Evolutionary conservation across 2,797 vertebrate genomes (phyloP).

Genomic region (Dendrocincla tyrannina): DNA sequence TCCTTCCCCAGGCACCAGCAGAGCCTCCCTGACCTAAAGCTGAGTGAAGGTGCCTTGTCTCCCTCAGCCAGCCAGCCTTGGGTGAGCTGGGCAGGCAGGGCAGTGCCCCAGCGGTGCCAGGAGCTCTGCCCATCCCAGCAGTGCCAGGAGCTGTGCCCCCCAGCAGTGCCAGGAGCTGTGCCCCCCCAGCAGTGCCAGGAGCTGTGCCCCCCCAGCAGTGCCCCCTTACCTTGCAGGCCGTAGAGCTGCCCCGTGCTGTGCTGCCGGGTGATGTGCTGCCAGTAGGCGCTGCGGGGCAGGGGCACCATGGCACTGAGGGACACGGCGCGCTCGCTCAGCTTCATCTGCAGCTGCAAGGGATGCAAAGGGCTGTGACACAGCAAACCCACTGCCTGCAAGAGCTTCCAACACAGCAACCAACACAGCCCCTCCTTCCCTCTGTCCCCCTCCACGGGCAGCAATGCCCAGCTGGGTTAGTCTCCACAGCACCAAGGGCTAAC

Average conservation of each 20-base stretch:
- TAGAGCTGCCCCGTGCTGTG: constrained; percentile 79
- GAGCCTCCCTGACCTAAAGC: not conserved
- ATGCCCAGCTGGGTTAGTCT: not conserved
- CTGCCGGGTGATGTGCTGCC: constrained; percentile 81
- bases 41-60: not conserved
- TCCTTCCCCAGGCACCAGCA: not conserved
- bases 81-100: not conserved
- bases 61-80: not conserved
- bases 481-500: not conserved
- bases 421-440: not conserved
- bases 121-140: not conserved
- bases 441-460: not conserved
- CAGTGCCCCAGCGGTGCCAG: not conserved
- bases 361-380: not conserved
- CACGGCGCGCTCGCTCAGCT: constrained; percentile 75
- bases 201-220: not conserved
- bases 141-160: too few relatives aligned
- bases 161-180: too few relatives aligned
- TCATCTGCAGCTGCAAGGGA: constrained; percentile 77
- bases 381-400: not conserved
- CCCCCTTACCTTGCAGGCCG: constrained; percentile 73
- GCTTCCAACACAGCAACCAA: not conserved
- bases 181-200: too few relatives aligned
- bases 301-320: constrained; percentile 79
- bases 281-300: constrained; percentile 83